Evolutionary conservation across 2,888 invertebrate species (phyloP).

Genomic region (Morinoia aosen): DNA sequence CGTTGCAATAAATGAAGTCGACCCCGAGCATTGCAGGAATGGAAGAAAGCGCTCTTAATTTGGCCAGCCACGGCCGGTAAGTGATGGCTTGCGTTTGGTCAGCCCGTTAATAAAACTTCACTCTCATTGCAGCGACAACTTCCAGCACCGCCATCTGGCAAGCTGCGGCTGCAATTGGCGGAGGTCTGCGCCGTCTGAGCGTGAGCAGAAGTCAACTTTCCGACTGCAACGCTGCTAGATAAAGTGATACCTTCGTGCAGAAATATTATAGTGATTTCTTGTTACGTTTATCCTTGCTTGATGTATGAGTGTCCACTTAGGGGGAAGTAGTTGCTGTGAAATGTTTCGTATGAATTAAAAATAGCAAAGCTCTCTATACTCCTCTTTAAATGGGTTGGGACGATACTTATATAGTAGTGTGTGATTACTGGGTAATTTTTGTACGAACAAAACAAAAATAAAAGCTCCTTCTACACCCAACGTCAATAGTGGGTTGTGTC

Average conservation of each 20-base stretch:
- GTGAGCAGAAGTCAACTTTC: background rate
- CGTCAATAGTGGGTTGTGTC: no score
- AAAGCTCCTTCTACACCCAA: no score
- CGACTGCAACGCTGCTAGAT: background rate
- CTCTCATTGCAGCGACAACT: conserved; percentile 12
- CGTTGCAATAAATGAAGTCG: conserved; percentile 9
- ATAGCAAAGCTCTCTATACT: no score
- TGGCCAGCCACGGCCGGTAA: background rate
- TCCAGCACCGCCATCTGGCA: conserved; percentile 29
- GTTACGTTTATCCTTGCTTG: no score
- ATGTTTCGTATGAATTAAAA: no score
- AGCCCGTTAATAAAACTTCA: background rate
- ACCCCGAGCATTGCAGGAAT: background rate
- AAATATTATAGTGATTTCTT: no score
- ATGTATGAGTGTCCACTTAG: no score
- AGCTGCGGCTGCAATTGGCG: background rate
- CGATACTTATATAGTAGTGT: no score
- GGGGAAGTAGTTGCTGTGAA: no score
- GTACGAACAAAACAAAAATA: no score
- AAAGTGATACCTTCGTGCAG: background rate
- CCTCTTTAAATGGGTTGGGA: no score
- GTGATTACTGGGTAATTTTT: no score
- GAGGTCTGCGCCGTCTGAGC: background rate
- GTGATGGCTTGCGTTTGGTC: conserved; percentile 14
- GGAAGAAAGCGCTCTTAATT: background rate